Evolutionary conservation across 2,797 vertebrate genomes (phyloP).

Genomic region (Catamblyrhynchus diadema): DNA sequence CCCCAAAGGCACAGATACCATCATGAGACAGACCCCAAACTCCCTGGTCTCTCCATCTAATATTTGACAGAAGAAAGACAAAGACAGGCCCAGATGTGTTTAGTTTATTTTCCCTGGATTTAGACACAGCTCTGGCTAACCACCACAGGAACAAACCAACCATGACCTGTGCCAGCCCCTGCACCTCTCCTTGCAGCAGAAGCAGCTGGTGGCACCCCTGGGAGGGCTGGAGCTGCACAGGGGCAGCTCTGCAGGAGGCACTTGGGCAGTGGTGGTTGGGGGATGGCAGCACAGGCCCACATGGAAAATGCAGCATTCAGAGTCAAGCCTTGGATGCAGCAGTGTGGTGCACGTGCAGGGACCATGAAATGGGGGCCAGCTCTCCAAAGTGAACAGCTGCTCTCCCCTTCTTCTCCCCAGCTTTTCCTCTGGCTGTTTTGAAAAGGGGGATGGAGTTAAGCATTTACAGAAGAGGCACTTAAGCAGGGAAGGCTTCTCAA

Average conservation of each 20-base stretch:
- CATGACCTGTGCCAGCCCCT: background rate
- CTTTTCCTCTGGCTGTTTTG: background rate
- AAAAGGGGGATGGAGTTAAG: background rate
- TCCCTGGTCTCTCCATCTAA: rapidly evolving
- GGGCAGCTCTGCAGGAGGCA: background rate
- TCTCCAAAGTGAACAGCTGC: background rate
- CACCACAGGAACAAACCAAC: background rate
- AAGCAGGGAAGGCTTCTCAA: background rate
- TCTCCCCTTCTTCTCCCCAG: background rate
- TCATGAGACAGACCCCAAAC: background rate
- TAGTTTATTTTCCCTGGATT: slow-evolving; percentile 45
- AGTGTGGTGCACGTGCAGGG: rapidly evolving
- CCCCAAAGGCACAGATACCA: background rate
- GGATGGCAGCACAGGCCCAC: background rate
- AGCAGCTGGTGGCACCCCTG: background rate
- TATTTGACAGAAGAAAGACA: background rate
- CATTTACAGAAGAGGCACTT: background rate
- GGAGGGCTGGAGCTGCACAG: background rate
- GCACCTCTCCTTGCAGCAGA: rapidly evolving
- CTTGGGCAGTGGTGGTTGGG: background rate
- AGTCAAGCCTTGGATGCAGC: background rate
- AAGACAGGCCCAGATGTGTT: background rate
- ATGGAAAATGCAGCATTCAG: background rate
- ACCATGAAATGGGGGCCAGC: rapidly evolving
- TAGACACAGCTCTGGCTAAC: slow-evolving; percentile 27